These are phyloP conservation scores for Tamandua tetradactyla DNA, from an alignment of 2,797 vertebrate genomes.

Conservation along the genomic window DNA sequence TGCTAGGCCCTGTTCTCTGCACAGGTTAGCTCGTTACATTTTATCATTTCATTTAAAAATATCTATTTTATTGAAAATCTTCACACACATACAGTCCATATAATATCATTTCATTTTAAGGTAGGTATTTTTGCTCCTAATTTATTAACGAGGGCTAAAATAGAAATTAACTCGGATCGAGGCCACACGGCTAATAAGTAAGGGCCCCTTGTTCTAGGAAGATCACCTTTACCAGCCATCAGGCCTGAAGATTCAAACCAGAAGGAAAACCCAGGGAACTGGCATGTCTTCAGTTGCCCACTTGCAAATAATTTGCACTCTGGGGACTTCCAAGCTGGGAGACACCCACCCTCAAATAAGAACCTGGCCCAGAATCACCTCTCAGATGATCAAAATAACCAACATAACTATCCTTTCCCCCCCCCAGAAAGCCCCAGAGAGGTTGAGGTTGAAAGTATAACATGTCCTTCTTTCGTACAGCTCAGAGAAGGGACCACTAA, in stretches of 20 bases:
- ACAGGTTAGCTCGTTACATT: background rate
- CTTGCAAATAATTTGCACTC: too few relatives aligned
- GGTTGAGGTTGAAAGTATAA: background rate
- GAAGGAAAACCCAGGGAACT: background rate
- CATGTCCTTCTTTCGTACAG: background rate
- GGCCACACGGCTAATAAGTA: background rate
- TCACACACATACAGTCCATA: too few relatives aligned
- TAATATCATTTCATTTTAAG: background rate
- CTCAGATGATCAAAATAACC: background rate
- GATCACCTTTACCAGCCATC: background rate
- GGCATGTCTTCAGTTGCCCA: rapidly evolving
- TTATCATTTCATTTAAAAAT: background rate
- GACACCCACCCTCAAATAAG: background rate
- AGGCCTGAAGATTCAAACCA: background rate
- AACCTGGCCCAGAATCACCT: background rate
- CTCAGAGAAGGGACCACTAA: background rate
- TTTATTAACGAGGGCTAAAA: background rate
- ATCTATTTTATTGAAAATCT: too few relatives aligned
- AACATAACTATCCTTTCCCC: background rate
- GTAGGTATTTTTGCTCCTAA: background rate
- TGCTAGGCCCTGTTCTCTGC: background rate
- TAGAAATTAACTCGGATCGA: background rate
- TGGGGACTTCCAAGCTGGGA: background rate
- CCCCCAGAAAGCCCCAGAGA: background rate
- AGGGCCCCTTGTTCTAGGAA: background rate